Base-by-base conservation (phyloP, 1,140 invertebrate genomes). In the Aphaenogaster ashmeadi region DNA sequence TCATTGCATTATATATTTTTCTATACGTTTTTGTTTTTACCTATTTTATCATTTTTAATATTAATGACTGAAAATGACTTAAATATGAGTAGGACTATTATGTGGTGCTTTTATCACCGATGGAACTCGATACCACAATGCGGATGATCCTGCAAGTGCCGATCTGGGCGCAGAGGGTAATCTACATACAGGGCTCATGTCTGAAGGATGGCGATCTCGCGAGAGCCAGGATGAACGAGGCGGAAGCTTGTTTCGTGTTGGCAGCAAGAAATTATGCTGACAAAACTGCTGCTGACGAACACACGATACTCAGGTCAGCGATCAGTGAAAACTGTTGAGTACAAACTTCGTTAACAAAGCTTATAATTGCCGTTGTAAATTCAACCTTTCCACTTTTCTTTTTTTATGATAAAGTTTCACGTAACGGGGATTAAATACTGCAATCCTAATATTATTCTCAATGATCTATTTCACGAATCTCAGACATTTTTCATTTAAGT, bases 41-140 rank as follows among this genome's bases (percentile, higher is more conserved):
- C 60, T 60, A 50, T 38, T 56, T 72, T n/a, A 9, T 47, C 2
- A 41, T 58, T 58, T 41, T 75, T 47, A 47, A 62, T 6, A 33
- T 33, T 81, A 21, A 60, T 47, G 5, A 62, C 41, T 8, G n/a
- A 7, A 33, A 38, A 74, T 52, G 4, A 50, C 1, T 3, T 72
- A 6, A 72, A 72, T 36, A 47, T 52, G n/a, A 94, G 2, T 96
- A 99, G 97, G 98, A 99, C 93, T 99, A 98, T 94, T 99, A 99
- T 94, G 99, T 99, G 41, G 99, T 99, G 13, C 96, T 99, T 38
- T 95, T 99, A 21, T 99, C 99, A 1, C 99, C 99, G 0, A 99
- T 99, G 98, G 99, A 99, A 95, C 96, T 99, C 87, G 99, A 99
- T 93, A 98, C 98, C 0, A 99, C 98, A 3, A 99, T 99, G 98